Evolutionary conservation across 1,140 invertebrate species (phyloP).

Genomic region (Macrobrachium rosenbergii): DNA sequence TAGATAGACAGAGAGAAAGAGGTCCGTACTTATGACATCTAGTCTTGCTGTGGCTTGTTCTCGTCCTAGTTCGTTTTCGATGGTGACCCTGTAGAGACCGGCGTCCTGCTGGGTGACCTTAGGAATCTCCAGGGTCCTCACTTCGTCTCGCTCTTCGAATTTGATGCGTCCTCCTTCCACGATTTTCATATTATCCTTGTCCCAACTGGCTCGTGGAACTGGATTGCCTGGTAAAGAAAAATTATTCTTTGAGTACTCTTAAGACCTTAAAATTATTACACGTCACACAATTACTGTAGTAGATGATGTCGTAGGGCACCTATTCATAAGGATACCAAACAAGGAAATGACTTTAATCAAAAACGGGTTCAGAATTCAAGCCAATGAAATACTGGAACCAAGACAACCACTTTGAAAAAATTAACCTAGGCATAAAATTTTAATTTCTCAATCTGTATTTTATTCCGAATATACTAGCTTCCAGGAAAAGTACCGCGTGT

Average conservation of each 20-base stretch:
- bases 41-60: slow-evolving; percentile 84
- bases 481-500: too few species aligned
- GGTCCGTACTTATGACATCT: slow-evolving; percentile 80
- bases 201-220: slow-evolving; percentile 76
- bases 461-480: too few species aligned
- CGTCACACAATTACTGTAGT: too few species aligned
- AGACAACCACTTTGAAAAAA: too few species aligned
- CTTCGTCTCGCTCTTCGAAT: slow-evolving; percentile 82
- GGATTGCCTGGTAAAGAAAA: slow-evolving; percentile 44
- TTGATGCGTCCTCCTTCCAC: slow-evolving; percentile 76
- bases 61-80: slow-evolving; percentile 86
- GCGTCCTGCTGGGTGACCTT: slow-evolving; percentile 84
- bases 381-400: too few species aligned
- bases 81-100: slow-evolving; percentile 82
- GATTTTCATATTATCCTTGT: slow-evolving; percentile 79
- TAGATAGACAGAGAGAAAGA: neutral
- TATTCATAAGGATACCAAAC: too few species aligned
- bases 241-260: neutral
- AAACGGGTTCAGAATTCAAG: too few species aligned
- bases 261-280: too few species aligned
- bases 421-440: too few species aligned
- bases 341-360: too few species aligned
- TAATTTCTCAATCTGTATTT: too few species aligned
- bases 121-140: slow-evolving; percentile 81
- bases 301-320: too few species aligned